Base-by-base conservation (phyloP, 2,797 vertebrate species). In the Chiloscyllium punctatum region DNA sequence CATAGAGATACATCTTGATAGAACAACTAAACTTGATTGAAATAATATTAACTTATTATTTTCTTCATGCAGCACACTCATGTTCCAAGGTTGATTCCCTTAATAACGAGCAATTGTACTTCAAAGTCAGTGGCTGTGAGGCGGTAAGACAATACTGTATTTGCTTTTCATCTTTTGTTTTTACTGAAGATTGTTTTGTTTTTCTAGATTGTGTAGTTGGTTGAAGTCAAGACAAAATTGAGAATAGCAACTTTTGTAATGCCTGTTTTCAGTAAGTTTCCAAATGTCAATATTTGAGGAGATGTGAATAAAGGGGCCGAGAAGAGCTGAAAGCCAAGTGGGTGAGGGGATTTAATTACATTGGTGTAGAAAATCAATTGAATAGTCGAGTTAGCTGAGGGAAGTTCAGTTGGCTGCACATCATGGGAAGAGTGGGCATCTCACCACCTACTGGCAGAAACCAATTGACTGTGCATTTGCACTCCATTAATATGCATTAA, bases 81-180 rank as follows among this genome's bases (percentile, higher is more conserved):
- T 4, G 99, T 99, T 96, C 99, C 99, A 95, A 97, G 99, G 95
- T 98, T 99, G 95, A 99, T 99, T 97, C 99, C 99, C 96, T 98
- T 99, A 97, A 99, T 99, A 97, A 98, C 99, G 97, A 98, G 98
- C 96, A 99, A 99, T 98, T 99, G 99, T 98, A 99, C 99, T 53
- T 99, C 98, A 96, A 99, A 99, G 97, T 99, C 99, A 96, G 99
- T 99, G 97, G 97, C 99, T 68, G 99, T 99, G 72, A 98, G 99
- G 96, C 99, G 99, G 99, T 99, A 96, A 98, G 98, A 96, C 69
- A 48, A 8, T 96, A 82, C 33, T 74, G 96, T 30, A 37, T 53
- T 16, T 53, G 72, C 25, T 27, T 94, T 72, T 23, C 37, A 71
- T 48, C 5, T n/a, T 62, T 30, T 33, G 23, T 48, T 72, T 72